These are phyloP conservation scores for Micropterix aruncella DNA, from an alignment of 2,888 invertebrate species.

Conservation along the genomic window DNA sequence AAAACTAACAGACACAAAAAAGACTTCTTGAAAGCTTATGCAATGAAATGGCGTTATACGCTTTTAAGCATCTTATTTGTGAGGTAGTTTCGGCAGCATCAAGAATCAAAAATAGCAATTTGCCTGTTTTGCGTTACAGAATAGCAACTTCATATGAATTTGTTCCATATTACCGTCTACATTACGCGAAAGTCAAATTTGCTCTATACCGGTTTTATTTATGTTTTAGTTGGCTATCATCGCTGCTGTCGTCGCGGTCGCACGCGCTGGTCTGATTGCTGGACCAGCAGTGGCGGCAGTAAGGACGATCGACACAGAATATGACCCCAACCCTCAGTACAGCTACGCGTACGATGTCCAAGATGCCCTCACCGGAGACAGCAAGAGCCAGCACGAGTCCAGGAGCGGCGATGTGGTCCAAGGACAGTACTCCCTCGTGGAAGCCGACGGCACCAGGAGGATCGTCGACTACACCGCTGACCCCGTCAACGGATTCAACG, in stretches of 20 bases:
- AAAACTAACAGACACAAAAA: too few species aligned
- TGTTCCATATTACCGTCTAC: too few species aligned
- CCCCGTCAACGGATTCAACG: neutral
- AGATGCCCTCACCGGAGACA: conserved; percentile 48
- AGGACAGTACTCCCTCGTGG: neutral
- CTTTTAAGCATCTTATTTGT: too few species aligned
- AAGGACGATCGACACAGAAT: conserved; percentile 34
- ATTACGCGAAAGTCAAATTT: too few species aligned
- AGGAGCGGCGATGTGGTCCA: neutral
- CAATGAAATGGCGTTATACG: too few species aligned
- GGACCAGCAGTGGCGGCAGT: conserved; percentile 19
- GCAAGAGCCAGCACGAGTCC: conserved; percentile 34
- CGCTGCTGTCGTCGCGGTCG: neutral
- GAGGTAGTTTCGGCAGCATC: too few species aligned
- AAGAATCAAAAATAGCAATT: too few species aligned
- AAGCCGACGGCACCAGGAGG: neutral
- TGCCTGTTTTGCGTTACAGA: too few species aligned
- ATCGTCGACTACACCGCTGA: neutral
- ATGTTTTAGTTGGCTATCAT: neutral
- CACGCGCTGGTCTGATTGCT: neutral
- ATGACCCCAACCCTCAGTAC: conserved; percentile 50
- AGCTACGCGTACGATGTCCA: conserved; percentile 55
- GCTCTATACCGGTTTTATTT: too few species aligned
- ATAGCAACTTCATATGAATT: too few species aligned
- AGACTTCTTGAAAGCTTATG: too few species aligned